These are phyloP conservation scores for Schlechtendalia chinensis DNA, from an alignment of 1,140 invertebrate species.

Conservation along the genomic window DNA sequence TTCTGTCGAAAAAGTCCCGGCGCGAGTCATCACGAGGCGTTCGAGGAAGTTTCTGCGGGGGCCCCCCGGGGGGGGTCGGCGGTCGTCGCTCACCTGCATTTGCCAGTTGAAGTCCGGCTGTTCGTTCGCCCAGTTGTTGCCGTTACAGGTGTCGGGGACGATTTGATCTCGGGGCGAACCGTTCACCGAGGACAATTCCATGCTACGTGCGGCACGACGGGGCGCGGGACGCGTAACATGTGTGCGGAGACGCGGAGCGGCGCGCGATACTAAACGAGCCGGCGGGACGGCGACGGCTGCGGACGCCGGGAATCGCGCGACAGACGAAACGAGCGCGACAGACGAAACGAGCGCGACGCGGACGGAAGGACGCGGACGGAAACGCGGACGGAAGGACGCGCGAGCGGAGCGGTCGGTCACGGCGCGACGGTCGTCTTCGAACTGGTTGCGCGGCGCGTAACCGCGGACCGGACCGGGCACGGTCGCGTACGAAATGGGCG, in stretches of 20 bases:
- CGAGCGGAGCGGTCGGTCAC: not conserved
- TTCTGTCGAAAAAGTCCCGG: no score
- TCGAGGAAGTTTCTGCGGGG: no score
- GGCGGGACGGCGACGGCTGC: no score
- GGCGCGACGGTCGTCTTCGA: slow-evolving; percentile 34
- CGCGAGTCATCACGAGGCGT: no score
- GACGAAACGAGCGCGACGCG: not conserved
- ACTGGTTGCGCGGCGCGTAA: slow-evolving; percentile 23
- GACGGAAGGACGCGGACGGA: not conserved
- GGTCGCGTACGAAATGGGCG: slow-evolving; percentile 39
- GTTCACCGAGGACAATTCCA: slow-evolving; percentile 45
- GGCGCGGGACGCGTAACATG: slow-evolving; percentile 10
- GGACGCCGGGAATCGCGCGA: no score
- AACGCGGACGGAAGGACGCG: not conserved
- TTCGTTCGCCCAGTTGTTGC: slow-evolving; percentile 43
- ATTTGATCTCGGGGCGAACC: slow-evolving; percentile 45
- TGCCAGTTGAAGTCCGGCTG: slow-evolving; percentile 49
- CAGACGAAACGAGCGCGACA: not conserved
- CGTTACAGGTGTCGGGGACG: slow-evolving; percentile 41
- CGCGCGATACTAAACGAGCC: not conserved
- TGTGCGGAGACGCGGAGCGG: not conserved
- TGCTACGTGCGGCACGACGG: slow-evolving; percentile 21
- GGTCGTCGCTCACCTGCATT: slow-evolving; percentile 46
- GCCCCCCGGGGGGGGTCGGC: no score
- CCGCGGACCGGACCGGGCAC: not conserved